Percentiles rank a stretch among this genome's conserved stretches.
These are phyloP conservation scores for Habrosyne pyritoides DNA, from an alignment of 2,888 invertebrate genomes.

Conservation along the genomic window DNA sequence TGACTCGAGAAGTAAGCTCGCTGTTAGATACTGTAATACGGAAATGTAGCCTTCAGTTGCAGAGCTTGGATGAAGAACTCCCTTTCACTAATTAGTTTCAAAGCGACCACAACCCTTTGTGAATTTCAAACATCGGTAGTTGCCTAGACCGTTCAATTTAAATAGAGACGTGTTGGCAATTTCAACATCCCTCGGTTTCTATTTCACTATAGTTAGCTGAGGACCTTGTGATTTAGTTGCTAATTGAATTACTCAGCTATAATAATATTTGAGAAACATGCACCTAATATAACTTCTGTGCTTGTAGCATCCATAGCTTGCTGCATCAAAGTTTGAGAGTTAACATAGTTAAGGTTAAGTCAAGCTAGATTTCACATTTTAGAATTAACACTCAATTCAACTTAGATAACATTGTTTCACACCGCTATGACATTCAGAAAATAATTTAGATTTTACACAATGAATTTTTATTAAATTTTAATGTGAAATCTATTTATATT, in stretches of 20 bases:
- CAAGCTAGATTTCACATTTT: constrained; percentile 50
- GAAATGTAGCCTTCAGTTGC: constrained; percentile 72
- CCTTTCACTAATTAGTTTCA: constrained; percentile 78
- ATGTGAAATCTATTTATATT: constrained; percentile 4
- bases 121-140: constrained; percentile 76
- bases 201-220: constrained; percentile 64
- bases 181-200: constrained; percentile 60
- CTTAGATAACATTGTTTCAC: constrained; percentile 12
- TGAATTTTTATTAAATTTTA: background rate
- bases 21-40: constrained; percentile 45
- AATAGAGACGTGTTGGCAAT: constrained; percentile 71
- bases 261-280: constrained; percentile 48
- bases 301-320: constrained; percentile 81
- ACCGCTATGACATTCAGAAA: constrained; percentile 8
- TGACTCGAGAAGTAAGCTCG: constrained; percentile 35
- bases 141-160: constrained; percentile 65
- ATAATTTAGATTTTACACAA: constrained; percentile 1
- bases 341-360: constrained; percentile 32
- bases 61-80: constrained; percentile 65
- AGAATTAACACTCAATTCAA: constrained; percentile 1
- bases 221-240: constrained; percentile 67
- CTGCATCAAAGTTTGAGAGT: constrained; percentile 76
- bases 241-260: constrained; percentile 58
- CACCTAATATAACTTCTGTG: constrained; percentile 62
- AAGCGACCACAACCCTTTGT: constrained; percentile 79